Base-by-base conservation (phyloP, 2,888 invertebrate genomes). In the Lordiphosa andalusiaca region DNA sequence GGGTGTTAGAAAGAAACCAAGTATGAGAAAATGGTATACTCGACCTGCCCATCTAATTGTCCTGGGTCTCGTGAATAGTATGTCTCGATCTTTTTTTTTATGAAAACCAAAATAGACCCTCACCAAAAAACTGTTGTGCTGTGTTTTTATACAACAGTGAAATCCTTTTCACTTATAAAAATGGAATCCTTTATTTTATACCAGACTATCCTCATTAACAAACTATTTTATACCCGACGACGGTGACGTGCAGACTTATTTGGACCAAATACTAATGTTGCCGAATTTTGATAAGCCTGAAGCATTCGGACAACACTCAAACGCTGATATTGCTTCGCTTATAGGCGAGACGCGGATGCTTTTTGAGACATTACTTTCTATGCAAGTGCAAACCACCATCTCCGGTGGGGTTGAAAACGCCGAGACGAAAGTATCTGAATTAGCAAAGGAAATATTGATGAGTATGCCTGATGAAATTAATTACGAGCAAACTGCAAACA, bases 291-390 rank as follows among this genome's bases (percentile, higher is more conserved):
- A 97, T 88, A 93, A 93, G 69, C 96, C 97, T 0, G 96, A 96
- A 90, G 95, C 94, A 0, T 95, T 97, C 77, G 97, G 97, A 0
- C 96, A 97, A 86, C 96, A 97, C 89, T 93, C 95, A 2, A 96
- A 97, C 75, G 96, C 96, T 0, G 97, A 97, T 87, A 96, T 97
- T 67, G 93, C 95, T 4, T 95, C 95, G 0, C 92, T 95, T 41
- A 96, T 96, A 39, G 93, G 93, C 85, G 96, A 96, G 84, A 93
- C 95, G 0, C 89, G 93, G 63, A 91, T 92, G 55, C 91, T 96
- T 88, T 95, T 95, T 83, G 93, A 93, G 51, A 95, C 95, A 0
- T 89, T 97, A 38, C 93, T 96, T 88, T 93, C 94, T 1, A 91
- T 97, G 70, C 94, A 96, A 73, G 92, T 94, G 6, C 93, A 95